phyloP scores from a whole-genome alignment of 2,113 vertebrate genomes.

The Clarias macrocephalus region DNA sequence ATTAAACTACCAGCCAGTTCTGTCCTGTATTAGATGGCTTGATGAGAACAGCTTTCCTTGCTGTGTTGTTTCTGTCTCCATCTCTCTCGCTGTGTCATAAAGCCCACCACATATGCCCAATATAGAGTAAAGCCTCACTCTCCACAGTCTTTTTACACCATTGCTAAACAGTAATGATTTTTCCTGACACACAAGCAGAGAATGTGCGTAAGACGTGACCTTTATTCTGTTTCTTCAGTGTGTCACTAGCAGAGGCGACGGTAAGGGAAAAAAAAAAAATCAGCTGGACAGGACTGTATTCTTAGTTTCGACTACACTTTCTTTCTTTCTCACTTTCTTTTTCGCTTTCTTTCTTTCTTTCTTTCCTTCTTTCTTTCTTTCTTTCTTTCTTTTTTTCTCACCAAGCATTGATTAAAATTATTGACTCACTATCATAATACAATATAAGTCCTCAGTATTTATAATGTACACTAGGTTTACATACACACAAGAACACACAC shows the following conservation, averaged over 20 bases:
- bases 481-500: too few species aligned
- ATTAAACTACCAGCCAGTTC: background rate
- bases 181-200: slow-evolving; percentile 70
- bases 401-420: too few species aligned
- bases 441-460: background rate
- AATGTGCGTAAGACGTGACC: slow-evolving; percentile 70
- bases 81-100: slow-evolving; percentile 52
- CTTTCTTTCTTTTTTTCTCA: background rate
- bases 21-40: background rate
- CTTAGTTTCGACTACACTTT: slow-evolving; percentile 24
- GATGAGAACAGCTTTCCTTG: slow-evolving; percentile 1
- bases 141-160: slow-evolving; percentile 64
- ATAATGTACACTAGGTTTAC: too few species aligned
- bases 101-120: slow-evolving; percentile 63
- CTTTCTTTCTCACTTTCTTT: background rate
- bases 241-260: slow-evolving; percentile 66
- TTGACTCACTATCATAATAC: background rate
- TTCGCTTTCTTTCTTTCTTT: background rate
- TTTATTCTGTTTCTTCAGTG: slow-evolving; percentile 61
- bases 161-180: slow-evolving; percentile 72
- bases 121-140: slow-evolving; percentile 63
- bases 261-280: slow-evolving; percentile 57
- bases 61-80: slow-evolving; percentile 19
- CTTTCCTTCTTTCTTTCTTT: too few species aligned
- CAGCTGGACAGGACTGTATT: slow-evolving; percentile 65